These are phyloP conservation scores for Aplysina aerophoba DNA, from an alignment of 37 sponge, comb jelly and placozoan genomes.

Conservation along the genomic window DNA sequence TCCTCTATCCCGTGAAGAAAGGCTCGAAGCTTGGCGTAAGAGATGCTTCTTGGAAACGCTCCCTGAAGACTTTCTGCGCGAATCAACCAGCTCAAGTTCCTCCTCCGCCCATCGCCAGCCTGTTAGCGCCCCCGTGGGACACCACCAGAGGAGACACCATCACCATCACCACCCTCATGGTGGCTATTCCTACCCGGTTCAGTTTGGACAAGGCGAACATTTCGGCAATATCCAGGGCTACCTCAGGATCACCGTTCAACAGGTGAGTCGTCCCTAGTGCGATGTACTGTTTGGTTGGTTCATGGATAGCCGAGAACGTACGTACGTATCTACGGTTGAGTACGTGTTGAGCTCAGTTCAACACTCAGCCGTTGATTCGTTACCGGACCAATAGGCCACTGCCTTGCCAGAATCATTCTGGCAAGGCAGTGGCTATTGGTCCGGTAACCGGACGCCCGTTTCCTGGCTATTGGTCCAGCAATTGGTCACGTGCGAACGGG, in stretches of 20 bases:
- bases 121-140: conserved; percentile 11
- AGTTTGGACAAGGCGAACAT: background rate
- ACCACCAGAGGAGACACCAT: background rate
- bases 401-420: no score
- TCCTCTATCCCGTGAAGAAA: background rate
- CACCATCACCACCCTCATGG: background rate
- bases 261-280: background rate
- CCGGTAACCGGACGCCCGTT: no score
- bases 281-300: no score
- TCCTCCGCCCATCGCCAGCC: conserved; percentile 22
- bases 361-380: no score
- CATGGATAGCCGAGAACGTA: background rate
- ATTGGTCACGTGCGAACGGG: no score
- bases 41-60: conserved; percentile 74
- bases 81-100: background rate
- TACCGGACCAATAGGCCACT: no score
- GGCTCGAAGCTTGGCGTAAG: conserved; percentile 43
- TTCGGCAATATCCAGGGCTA: conserved; percentile 6
- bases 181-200: background rate
- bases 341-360: background rate
- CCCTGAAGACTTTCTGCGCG: conserved; percentile 82
- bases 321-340: background rate
- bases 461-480: no score
- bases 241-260: conserved; percentile 35
- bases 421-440: no score